A percentile compares a stretch with the other conserved stretches of the same genome.
These are phyloP conservation scores for Leucoma salicis DNA, from an alignment of 2,888 invertebrate genomes.

Conservation along the genomic window DNA sequence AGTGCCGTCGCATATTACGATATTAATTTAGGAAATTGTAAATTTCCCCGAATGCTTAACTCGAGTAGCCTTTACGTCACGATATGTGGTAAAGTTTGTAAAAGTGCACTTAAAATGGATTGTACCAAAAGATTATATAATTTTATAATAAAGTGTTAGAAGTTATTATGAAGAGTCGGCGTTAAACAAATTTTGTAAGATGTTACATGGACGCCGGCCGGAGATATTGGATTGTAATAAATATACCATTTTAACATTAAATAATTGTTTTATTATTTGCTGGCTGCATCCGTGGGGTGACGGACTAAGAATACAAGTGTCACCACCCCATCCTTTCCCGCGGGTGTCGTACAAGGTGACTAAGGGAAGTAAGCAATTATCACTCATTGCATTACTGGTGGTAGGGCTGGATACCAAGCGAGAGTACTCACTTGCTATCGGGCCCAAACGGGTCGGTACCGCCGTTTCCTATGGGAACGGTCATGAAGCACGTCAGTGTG, in stretches of 20 bases:
- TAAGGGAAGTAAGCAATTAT: no score
- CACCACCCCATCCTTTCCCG: no score
- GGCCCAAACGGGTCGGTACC: no score
- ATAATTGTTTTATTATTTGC: constrained; percentile 50
- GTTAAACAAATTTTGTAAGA: constrained; percentile 74
- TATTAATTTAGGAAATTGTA: constrained; percentile 55
- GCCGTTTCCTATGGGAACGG: no score
- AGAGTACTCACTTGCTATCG: no score
- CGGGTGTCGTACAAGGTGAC: no score
- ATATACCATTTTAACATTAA: constrained; percentile 81
- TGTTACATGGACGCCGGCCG: constrained; percentile 62
- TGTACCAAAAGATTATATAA: constrained; percentile 82
- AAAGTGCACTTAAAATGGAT: constrained; percentile 80
- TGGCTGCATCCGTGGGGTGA: background rate
- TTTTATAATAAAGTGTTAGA: constrained; percentile 79
- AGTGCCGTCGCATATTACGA: constrained; percentile 35
- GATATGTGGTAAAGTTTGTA: constrained; percentile 61
- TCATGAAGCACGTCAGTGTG: no score
- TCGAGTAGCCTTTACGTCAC: constrained; percentile 64
- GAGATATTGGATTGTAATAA: constrained; percentile 80
- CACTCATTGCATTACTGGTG: no score
- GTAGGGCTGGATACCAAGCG: no score
- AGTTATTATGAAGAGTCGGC: constrained; percentile 62
- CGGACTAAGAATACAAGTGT: no score
- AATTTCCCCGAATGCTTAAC: constrained; percentile 60